phyloP scores from a whole-genome alignment of 2,113 vertebrate species.

The Pelodiscus sinensis region DNA sequence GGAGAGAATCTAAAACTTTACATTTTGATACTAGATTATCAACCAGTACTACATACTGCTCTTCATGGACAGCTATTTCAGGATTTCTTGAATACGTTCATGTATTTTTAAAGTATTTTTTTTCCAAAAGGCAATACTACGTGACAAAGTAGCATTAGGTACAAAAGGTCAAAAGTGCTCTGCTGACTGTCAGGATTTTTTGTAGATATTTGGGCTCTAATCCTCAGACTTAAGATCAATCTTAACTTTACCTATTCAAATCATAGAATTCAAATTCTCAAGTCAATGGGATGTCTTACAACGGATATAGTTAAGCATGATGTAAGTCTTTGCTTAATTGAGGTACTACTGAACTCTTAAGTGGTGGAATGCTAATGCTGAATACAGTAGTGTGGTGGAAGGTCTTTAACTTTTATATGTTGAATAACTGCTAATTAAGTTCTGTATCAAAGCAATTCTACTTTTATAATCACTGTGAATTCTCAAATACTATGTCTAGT shows the following conservation, averaged over 20 bases:
- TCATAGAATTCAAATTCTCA: neutral
- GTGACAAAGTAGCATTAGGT: slow-evolving; percentile 11
- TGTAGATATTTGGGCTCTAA: slow-evolving; percentile 1
- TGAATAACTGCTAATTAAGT: slow-evolving; percentile 30
- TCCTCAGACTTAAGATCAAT: slow-evolving; percentile 18
- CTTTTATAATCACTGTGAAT: slow-evolving; percentile 70
- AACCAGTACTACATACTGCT: slow-evolving; percentile 26
- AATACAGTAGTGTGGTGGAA: slow-evolving; percentile 22
- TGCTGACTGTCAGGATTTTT: neutral
- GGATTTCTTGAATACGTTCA: slow-evolving; percentile 10
- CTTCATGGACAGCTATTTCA: neutral
- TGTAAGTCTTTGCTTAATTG: slow-evolving; percentile 50
- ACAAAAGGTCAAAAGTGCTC: neutral
- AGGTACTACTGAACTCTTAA: slow-evolving; percentile 69
- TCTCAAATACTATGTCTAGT: slow-evolving; percentile 64
- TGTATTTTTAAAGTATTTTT: slow-evolving; percentile 25
- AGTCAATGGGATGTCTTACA: neutral
- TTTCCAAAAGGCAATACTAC: slow-evolving; percentile 47
- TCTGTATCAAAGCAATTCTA: slow-evolving; percentile 63
- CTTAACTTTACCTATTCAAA: slow-evolving; percentile 53
- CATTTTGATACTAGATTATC: neutral
- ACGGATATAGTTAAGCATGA: slow-evolving; percentile 8
- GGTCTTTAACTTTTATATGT: slow-evolving; percentile 38
- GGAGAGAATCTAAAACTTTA: slow-evolving; percentile 4
- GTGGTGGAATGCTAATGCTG: slow-evolving; percentile 48